These are phyloP conservation scores for Ganaspis sp. DNA, from an alignment of 1,140 invertebrate genomes.

Conservation along the genomic window DNA sequence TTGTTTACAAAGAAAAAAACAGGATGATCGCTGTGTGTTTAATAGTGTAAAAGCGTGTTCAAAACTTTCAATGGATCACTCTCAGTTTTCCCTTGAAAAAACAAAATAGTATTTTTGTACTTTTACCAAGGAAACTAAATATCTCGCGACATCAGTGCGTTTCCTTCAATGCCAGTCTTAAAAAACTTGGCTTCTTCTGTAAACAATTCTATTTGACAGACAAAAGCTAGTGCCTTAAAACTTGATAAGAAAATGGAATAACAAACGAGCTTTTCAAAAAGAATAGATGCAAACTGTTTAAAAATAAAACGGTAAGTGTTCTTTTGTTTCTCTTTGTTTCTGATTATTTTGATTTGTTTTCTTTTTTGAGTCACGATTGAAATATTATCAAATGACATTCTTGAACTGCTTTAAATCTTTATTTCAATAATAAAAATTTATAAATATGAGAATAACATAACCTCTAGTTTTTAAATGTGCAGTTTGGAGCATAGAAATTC, in stretches of 20 bases:
- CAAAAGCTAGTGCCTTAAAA: neutral
- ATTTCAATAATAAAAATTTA: too few species aligned
- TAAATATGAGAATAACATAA: neutral
- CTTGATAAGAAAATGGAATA: too few species aligned
- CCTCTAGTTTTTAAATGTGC: neutral
- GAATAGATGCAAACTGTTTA: neutral
- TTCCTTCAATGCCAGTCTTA: slow-evolving; percentile 25
- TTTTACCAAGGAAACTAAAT: slow-evolving; percentile 19
- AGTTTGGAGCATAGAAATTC: slow-evolving; percentile 11
- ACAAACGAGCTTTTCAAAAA: neutral
- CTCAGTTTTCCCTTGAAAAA: neutral
- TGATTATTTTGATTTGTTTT: neutral
- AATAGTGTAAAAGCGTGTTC: neutral
- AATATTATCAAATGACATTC: neutral
- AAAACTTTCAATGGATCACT: neutral
- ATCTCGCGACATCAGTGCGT: neutral
- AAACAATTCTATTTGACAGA: slow-evolving; percentile 7
- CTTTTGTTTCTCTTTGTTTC: neutral
- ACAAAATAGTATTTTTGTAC: slow-evolving; percentile 5
- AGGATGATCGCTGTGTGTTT: neutral
- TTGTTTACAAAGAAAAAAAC: neutral
- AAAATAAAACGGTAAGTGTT: slow-evolving; percentile 1
- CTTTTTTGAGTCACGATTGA: too few species aligned
- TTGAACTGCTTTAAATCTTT: neutral
- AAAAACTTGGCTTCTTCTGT: slow-evolving; percentile 1